Evolutionary conservation across 2,113 vertebrate species (phyloP).

Genomic region (Sardina pilchardus): DNA sequence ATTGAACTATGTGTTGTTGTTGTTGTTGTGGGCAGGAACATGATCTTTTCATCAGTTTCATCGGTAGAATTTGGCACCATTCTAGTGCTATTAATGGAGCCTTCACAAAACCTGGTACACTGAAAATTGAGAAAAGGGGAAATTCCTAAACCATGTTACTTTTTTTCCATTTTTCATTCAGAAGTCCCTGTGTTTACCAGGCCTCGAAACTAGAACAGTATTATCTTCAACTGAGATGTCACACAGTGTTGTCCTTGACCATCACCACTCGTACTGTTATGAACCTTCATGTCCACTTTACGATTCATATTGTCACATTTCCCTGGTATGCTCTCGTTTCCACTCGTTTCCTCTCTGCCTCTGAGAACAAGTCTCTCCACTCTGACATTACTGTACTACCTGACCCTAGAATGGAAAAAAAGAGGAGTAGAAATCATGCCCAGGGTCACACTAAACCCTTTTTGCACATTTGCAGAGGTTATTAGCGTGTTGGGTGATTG

Average conservation of each 20-base stretch:
- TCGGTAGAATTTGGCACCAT: too few species aligned
- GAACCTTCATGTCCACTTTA: neutral
- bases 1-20: too few species aligned
- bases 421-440: neutral
- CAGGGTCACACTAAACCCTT: neutral
- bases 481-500: slow-evolving; percentile 17
- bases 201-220: neutral
- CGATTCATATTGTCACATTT: too few species aligned
- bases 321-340: too few species aligned
- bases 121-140: too few species aligned
- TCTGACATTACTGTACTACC: neutral
- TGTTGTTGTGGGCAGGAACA: too few species aligned
- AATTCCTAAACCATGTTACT: too few species aligned
- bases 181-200: too few species aligned
- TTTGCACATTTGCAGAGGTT: neutral
- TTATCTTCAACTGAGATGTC: neutral
- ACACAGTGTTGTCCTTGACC: neutral
- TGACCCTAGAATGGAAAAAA: neutral
- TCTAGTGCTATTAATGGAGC: too few species aligned
- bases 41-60: too few species aligned
- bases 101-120: too few species aligned
- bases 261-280: neutral
- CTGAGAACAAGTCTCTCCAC: neutral
- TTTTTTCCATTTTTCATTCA: too few species aligned
- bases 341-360: neutral